Conservation (phyloP, 2,797 vertebrate genomes). For the Poecile montanus region DNA sequence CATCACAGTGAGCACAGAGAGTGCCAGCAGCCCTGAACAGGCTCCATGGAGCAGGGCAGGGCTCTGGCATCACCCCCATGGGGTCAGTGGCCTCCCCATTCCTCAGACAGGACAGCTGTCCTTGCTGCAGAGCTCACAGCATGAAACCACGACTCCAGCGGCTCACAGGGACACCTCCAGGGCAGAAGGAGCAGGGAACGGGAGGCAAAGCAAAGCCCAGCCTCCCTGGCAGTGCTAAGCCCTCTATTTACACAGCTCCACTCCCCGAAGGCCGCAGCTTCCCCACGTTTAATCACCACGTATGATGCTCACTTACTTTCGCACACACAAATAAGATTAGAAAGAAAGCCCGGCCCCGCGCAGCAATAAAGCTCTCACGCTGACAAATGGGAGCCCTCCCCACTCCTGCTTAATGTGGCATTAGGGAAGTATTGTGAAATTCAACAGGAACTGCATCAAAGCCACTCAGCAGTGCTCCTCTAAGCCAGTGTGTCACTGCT, state of each 20-base stretch:
- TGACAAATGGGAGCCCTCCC: slow-evolving; percentile 60
- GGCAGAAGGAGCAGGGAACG: not conserved
- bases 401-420: slow-evolving; percentile 25
- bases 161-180: not conserved
- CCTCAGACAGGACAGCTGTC: not conserved
- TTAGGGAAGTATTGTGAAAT: slow-evolving; percentile 48
- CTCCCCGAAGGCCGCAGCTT: slow-evolving; percentile 41
- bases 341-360: not conserved
- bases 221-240: not conserved
- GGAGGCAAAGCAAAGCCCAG: not conserved
- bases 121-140: not conserved
- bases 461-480: slow-evolving; percentile 41
- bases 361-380: slow-evolving; percentile 54
- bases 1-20: rapidly evolving
- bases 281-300: slow-evolving; percentile 19
- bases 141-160: rapidly evolving
- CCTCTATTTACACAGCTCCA: slow-evolving; percentile 31
- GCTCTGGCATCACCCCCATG: not conserved
- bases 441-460: slow-evolving; percentile 50
- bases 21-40: not conserved
- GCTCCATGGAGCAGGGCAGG: not conserved
- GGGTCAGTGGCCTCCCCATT: rapidly evolving
- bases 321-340: slow-evolving; percentile 49
- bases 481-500: not conserved
- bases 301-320: slow-evolving; percentile 14